Base-by-base conservation (phyloP, 2,888 invertebrate species). In the Stegophylla sp. region DNA sequence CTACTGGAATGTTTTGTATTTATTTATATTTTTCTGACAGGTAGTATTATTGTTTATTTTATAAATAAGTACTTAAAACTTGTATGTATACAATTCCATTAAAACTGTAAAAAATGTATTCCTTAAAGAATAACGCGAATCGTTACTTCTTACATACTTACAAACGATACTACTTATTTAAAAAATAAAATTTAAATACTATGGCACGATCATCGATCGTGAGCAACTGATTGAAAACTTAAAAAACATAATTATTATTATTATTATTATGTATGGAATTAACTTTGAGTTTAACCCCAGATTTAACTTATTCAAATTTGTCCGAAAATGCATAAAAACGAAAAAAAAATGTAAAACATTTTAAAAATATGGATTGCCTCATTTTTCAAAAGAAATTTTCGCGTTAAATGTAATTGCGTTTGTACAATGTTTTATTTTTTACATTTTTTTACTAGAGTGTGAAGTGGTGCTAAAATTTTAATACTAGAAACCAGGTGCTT, bases 11-110 rank as follows among this genome's bases (percentile, higher is more conserved):
- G 3, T 3, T 34, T 34, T 34, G 28, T 59, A 0, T 48, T 28
- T 59, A 0, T 66, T 67, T 34, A 53, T 53, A 15, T 41, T 4
- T 15, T 34, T 10, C 10, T 53, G 53, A 20, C 59, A 4, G 48
- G 10, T 5, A 1, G 45, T 74, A 45, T 48, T 74, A 63, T 63
- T 20, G 59, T 73, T 73, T 73, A 61, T 59, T 63, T 63, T 63
- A 63, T 15, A 48, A 61, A 74, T 45, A 51, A 15, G 26, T 28
- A 20, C 10, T 5, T 34, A 20, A 74, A 73, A 48, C 20, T 26
- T 15, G 20, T 53, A 20, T 53, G 1, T n/a, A 53, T 20, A 20
- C 10, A 4, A 53, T 7, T 53, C 10, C 20, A 20, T 1, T 23
- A 20, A 34, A 34, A 34, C 1, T 20, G 20, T 20, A 59, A 26